Evolutionary conservation across 2,113 vertebrate species (phyloP).

Genomic region (Vulpes lagopus): DNA sequence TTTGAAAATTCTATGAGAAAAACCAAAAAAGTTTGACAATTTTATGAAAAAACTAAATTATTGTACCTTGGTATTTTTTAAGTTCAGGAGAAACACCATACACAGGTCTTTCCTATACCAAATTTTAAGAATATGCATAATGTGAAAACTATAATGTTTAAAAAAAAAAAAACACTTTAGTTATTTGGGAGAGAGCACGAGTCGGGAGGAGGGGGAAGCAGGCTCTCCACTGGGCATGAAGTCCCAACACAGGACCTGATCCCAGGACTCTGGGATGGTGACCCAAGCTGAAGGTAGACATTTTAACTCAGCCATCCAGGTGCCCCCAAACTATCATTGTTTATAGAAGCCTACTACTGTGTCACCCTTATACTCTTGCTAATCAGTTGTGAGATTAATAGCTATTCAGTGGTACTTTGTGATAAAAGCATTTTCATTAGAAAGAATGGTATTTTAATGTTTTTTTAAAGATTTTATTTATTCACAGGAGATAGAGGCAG

Average conservation of each 20-base stretch:
- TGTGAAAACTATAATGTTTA: too few species aligned
- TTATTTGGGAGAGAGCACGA: too few species aligned
- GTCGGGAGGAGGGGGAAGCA: too few species aligned
- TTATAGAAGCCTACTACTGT: background rate
- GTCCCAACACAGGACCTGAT: too few species aligned
- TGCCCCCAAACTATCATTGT: background rate
- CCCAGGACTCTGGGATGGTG: too few species aligned
- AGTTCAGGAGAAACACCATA: background rate
- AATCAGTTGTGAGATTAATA: background rate
- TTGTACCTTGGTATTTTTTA: background rate
- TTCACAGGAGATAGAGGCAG: too few species aligned
- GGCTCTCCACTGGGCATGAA: too few species aligned
- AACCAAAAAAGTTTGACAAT: background rate
- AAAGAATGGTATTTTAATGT: background rate
- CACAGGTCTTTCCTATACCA: background rate
- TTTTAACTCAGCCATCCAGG: too few species aligned
- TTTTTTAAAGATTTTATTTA: too few species aligned
- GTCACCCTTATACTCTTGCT: background rate
- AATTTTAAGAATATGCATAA: background rate
- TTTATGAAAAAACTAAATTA: background rate
- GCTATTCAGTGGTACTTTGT: background rate
- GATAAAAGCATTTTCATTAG: slow-evolving; percentile 15
- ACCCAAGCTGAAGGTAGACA: too few species aligned
- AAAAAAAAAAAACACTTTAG: too few species aligned
- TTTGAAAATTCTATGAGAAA: background rate